phyloP scores from a whole-genome alignment of 2,888 invertebrate genomes.

The Sesia apiformis region DNA sequence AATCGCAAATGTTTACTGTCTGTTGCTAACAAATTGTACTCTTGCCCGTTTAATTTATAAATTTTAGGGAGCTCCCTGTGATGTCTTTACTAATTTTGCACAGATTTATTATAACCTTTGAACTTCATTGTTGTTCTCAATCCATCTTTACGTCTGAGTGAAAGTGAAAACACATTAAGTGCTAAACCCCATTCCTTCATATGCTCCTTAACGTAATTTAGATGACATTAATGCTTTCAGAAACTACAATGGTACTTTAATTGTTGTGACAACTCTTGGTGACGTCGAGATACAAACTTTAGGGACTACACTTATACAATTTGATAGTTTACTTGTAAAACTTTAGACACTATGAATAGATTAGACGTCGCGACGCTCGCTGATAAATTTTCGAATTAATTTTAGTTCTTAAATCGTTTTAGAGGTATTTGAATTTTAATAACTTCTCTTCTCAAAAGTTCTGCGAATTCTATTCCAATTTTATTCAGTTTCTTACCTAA shows the following conservation, averaged over 20 bases:
- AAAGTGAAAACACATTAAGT: too few species aligned
- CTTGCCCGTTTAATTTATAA: too few species aligned
- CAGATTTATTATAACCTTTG: too few species aligned
- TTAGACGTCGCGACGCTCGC: conserved; percentile 28
- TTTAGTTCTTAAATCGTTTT: conserved; percentile 18
- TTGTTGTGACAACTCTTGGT: conserved; percentile 36
- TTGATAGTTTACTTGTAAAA: conserved; percentile 38
- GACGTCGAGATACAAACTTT: conserved; percentile 49
- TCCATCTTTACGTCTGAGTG: too few species aligned
- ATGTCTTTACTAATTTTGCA: too few species aligned
- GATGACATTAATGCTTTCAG: conserved; percentile 22
- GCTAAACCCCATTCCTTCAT: background rate
- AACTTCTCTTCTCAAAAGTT: conserved; percentile 14
- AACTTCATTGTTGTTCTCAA: too few species aligned
- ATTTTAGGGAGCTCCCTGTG: too few species aligned
- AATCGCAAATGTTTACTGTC: background rate
- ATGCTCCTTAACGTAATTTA: conserved; percentile 9
- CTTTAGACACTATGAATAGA: conserved; percentile 34
- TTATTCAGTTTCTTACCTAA: too few species aligned
- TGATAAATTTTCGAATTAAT: conserved; percentile 1
- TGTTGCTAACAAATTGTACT: background rate
- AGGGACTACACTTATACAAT: conserved; percentile 44
- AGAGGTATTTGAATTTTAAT: conserved; percentile 28
- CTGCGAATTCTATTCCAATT: conserved; percentile 5
- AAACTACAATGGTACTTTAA: conserved; percentile 29